Conservation (phyloP, 2,888 invertebrate species). For the Drosophila longiperda region DNA sequence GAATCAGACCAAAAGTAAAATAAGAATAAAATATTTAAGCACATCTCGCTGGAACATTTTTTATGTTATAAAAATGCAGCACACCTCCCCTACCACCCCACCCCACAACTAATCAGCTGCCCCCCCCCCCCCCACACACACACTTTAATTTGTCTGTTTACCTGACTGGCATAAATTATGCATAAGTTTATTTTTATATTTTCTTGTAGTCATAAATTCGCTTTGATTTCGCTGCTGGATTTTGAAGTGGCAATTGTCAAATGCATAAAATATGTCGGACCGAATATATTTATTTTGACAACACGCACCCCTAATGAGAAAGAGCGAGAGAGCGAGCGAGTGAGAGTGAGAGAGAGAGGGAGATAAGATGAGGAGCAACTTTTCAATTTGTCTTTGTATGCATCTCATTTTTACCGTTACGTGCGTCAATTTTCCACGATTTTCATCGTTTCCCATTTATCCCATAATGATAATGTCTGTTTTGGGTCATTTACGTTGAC, state of each 20-base stretch:
- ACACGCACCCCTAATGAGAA: slow-evolving; percentile 11
- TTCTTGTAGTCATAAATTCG: slow-evolving; percentile 57
- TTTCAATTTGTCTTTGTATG: slow-evolving; percentile 59
- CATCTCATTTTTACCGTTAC: slow-evolving; percentile 49
- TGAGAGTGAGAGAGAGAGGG: neutral
- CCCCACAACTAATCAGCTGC: neutral
- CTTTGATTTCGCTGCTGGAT: slow-evolving; percentile 65
- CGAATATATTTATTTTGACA: slow-evolving; percentile 39
- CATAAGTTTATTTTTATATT: slow-evolving; percentile 54
- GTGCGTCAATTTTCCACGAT: slow-evolving; percentile 55
- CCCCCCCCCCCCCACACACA: neutral
- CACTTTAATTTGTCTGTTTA: slow-evolving; percentile 75
- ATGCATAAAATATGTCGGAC: slow-evolving; percentile 71
- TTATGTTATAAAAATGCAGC: slow-evolving; percentile 2
- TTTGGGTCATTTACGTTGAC: slow-evolving; percentile 64
- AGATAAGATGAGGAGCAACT: neutral
- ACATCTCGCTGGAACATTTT: slow-evolving; percentile 2
- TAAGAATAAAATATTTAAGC: neutral
- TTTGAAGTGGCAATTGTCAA: slow-evolving; percentile 70
- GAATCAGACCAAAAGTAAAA: neutral
- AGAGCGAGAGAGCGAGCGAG: neutral
- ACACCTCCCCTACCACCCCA: neutral
- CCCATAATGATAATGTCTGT: slow-evolving; percentile 70
- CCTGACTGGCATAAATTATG: slow-evolving; percentile 79
- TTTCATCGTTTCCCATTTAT: slow-evolving; percentile 68